A percentile compares a stretch with the other conserved stretches of the same genome.
phyloP scores from a whole-genome alignment of 2,113 vertebrate genomes.

The Origma solitaria region DNA sequence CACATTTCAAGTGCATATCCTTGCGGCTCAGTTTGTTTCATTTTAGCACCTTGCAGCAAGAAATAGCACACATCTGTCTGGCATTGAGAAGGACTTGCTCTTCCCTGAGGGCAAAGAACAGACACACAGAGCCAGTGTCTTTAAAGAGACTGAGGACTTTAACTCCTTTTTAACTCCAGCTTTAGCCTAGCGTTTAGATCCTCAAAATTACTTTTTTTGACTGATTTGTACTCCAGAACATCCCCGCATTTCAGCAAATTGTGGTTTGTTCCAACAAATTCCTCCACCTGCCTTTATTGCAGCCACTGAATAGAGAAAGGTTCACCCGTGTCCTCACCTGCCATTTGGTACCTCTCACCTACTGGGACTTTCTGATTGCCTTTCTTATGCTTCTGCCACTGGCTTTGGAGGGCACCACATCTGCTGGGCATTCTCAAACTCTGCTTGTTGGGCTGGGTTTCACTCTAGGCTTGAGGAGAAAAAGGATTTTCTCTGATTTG shows the following conservation, averaged over 20 bases:
- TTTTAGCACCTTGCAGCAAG: background rate
- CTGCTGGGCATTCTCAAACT: background rate
- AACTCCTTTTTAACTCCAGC: background rate
- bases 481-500: background rate
- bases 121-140: background rate
- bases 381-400: background rate
- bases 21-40: background rate
- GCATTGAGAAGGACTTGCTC: background rate
- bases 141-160: background rate
- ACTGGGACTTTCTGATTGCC: background rate
- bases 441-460: background rate
- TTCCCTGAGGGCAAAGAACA: background rate
- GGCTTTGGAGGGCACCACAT: background rate
- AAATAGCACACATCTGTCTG: fast-evolving
- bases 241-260: background rate
- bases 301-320: background rate
- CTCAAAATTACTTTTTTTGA: background rate
- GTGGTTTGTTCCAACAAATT: background rate
- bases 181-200: background rate
- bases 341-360: background rate
- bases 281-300: background rate
- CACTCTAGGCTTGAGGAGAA: background rate
- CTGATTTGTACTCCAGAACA: background rate
- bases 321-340: background rate
- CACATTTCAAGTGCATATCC: background rate